phyloP scores from a whole-genome alignment of 2,113 vertebrate species.

The Montifringilla adamsi region DNA sequence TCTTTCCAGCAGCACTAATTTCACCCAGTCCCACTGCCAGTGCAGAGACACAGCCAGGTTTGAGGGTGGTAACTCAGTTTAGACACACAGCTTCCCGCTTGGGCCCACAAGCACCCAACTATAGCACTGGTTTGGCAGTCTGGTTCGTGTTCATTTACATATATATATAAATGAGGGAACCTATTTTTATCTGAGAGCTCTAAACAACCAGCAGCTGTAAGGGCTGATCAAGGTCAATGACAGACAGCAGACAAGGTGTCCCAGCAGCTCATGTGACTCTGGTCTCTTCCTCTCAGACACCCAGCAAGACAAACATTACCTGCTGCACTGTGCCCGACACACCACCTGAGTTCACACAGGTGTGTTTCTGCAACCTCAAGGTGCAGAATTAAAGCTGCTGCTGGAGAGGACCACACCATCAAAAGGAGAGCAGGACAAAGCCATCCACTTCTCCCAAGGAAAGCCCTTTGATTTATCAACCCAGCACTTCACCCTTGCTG shows the following conservation, averaged over 20 bases:
- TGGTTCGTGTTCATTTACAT: not conserved
- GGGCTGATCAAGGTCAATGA: not conserved
- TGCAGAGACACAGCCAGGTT: not conserved
- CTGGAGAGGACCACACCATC: not conserved
- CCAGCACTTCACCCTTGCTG: not conserved
- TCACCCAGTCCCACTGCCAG: not conserved
- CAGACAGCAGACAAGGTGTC: not conserved
- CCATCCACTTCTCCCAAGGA: not conserved
- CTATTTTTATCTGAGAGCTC: not conserved
- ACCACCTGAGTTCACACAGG: not conserved
- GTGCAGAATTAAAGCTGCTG: not conserved
- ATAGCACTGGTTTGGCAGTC: not conserved
- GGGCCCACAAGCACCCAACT: not conserved
- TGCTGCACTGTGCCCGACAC: rapidly evolving
- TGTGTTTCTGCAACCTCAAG: not conserved
- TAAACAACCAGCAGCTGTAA: not conserved
- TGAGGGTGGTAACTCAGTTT: not conserved
- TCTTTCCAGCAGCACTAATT: not conserved
- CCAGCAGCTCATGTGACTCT: not conserved
- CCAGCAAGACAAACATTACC: not conserved
- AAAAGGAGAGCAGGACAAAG: not conserved
- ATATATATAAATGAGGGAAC: not conserved
- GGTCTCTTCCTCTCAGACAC: not conserved
- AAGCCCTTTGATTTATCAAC: not conserved
- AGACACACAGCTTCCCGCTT: not conserved